Conservation (phyloP, 2,113 vertebrate species). For the Rhea americana region DNA sequence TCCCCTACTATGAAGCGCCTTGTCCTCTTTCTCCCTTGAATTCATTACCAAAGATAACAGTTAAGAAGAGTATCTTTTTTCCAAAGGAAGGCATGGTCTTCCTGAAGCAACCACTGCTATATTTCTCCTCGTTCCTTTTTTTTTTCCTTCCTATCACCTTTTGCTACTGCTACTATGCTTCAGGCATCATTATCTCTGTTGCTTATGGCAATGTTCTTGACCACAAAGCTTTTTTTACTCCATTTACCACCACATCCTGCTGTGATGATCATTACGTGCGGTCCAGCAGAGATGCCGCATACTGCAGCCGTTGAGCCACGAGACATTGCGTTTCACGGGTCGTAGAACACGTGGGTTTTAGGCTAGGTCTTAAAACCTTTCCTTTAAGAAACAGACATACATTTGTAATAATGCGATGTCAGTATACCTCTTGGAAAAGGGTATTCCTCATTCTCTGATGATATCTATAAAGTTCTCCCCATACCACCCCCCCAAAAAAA, state of each 20-base stretch:
- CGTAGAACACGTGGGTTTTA: not conserved
- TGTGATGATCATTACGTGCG: not conserved
- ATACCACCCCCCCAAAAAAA: not conserved
- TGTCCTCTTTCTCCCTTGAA: not conserved
- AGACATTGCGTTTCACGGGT: not conserved
- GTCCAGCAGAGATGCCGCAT: not conserved
- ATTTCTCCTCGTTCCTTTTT: not conserved
- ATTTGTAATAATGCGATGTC: not conserved
- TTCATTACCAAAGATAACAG: not conserved
- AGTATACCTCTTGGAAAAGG: not conserved
- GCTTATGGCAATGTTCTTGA: not conserved
- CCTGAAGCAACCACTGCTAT: not conserved
- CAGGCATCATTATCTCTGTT: not conserved
- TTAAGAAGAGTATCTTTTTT: not conserved
- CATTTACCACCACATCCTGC: not conserved
- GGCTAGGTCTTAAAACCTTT: not conserved
- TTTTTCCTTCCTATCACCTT: not conserved
- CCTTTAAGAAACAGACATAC: not conserved
- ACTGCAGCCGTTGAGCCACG: too few species aligned
- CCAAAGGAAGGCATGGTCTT: not conserved
- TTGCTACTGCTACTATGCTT: not conserved
- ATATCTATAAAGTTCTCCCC: too few species aligned
- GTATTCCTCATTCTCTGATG: not conserved
- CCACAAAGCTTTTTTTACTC: not conserved
- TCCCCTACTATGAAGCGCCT: not conserved